Evolutionary conservation across 2,113 vertebrate species (phyloP).

Genomic region (Axis porcinus): DNA sequence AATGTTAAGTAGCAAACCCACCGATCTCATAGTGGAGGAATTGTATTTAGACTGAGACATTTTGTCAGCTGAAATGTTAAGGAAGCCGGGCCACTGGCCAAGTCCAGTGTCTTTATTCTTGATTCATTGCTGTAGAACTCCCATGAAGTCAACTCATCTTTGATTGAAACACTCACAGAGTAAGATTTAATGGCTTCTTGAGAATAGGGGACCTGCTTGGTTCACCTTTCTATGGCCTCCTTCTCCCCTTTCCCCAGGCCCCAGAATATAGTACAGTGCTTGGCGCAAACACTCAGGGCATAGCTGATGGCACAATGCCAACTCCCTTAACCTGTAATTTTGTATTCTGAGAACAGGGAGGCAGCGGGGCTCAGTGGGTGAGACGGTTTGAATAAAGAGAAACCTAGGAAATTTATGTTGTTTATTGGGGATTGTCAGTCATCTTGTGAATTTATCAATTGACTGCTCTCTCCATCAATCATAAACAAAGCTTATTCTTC

Average conservation of each 20-base stretch:
- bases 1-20: slow-evolving; percentile 49
- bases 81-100: slow-evolving; percentile 67
- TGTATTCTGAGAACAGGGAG: not conserved
- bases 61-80: slow-evolving; percentile 64
- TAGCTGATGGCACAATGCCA: not conserved
- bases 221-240: not conserved
- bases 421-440: slow-evolving; percentile 13
- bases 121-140: slow-evolving; percentile 57
- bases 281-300: not conserved
- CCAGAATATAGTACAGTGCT: not conserved
- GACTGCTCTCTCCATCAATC: not conserved
- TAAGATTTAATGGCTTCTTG: slow-evolving; percentile 30
- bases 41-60: slow-evolving; percentile 67
- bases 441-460: not conserved
- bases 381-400: not conserved
- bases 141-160: slow-evolving; percentile 59
- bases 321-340: slow-evolving; percentile 24
- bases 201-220: not conserved
- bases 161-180: not conserved
- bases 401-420: not conserved
- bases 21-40: slow-evolving; percentile 63
- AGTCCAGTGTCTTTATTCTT: slow-evolving; percentile 64
- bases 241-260: not conserved
- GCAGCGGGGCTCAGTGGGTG: not conserved
- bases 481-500: not conserved